Base-by-base conservation (phyloP, 2,888 invertebrate genomes). In the Bellardia bayeri region DNA sequence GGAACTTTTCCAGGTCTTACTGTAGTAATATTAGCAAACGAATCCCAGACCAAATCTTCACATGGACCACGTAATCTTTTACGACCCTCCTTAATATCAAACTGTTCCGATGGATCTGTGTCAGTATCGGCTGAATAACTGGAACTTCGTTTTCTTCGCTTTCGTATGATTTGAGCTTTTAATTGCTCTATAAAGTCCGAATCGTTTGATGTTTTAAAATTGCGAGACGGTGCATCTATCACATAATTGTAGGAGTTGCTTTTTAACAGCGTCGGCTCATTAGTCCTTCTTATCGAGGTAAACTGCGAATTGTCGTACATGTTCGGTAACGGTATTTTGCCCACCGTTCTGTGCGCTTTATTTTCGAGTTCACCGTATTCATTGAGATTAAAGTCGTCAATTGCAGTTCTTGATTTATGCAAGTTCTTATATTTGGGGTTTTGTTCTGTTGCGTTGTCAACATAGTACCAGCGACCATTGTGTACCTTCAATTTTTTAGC, bases 1-100 rank as follows among this genome's bases (percentile, higher is more conserved):
- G 96, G 95, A 90, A 96, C 96, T 54, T 96, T 94, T 30, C 97
- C 97, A 82, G 95, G 95, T 89, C 96, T 96, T 1, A 97, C 94
- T 61, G 97, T 95, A 88, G 96, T 96, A 14, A 97, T 95, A 88
- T 93, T 93, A 33, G 91, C 91, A 87, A 93, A 91, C 9, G 91
- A 91, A 58, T 93, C 92, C 91, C 92, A 91, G 4, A 92, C 91
- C 3, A 93, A 90, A 49, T 93, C 93, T 88, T 96, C 96, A 90
- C 97, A 97, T 0, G 97, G 96, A 56, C 95, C 95, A 78, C 95
- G 91, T 4, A 92, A 64, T 4, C 92, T 89, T 40, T 91, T 92
- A 6, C 91, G 89, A 0, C 89, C 90, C 0, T 90, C 89, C 33
- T 90, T 91, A 30, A 79, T 85, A 14, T 92, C 92, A 0, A 82